Conservation (phyloP, 2,113 vertebrate species). For the Mesocricetus auratus region DNA sequence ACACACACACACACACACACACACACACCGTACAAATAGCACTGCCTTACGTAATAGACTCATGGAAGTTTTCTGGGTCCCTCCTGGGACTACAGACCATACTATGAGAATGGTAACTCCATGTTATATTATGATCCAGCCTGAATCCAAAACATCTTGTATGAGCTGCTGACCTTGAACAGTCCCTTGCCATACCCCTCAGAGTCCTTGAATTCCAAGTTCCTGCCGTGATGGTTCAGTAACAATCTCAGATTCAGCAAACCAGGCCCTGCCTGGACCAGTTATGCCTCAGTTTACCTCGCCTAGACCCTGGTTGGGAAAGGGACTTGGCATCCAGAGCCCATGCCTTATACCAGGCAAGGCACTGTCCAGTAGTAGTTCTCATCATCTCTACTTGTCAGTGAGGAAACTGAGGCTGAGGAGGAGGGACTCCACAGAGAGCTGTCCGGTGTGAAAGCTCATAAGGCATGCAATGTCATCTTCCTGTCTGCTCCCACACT, state of each 20-base stretch:
- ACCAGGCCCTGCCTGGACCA: background rate
- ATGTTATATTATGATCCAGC: fast-evolving
- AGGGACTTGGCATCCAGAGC: background rate
- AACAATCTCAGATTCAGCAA: background rate
- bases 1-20: too few species aligned
- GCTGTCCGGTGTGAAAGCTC: background rate
- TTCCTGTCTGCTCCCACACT: slow-evolving; percentile 46
- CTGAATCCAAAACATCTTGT: background rate
- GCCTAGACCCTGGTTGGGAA: background rate
- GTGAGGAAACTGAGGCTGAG: background rate
- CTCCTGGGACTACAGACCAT: background rate
- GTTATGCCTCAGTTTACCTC: background rate
- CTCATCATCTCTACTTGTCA: background rate
- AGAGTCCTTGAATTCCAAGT: background rate
- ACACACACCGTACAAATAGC: background rate
- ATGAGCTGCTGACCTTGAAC: background rate
- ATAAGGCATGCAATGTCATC: background rate
- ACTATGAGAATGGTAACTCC: background rate
- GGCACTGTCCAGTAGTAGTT: background rate
- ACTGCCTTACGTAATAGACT: background rate
- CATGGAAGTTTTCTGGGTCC: background rate
- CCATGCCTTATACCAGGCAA: background rate
- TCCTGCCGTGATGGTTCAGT: background rate
- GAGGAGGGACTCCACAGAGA: background rate
- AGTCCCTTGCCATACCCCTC: background rate